Conservation (phyloP, 2,797 vertebrate species). For the Pteropus rufus region DNA sequence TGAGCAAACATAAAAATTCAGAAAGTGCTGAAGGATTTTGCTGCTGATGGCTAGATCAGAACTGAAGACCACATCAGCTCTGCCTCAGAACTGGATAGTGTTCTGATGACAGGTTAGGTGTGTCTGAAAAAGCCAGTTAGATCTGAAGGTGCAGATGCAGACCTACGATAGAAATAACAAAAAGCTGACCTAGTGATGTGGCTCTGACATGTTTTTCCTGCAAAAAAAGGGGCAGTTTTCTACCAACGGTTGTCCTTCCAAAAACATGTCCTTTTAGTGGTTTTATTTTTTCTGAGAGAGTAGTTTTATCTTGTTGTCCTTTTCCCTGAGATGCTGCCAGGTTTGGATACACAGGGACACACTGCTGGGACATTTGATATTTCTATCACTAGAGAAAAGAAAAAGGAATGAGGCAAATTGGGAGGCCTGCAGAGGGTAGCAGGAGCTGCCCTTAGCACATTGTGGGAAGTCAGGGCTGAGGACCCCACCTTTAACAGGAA, state of each 20-base stretch:
- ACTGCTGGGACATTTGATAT: conserved; percentile 74
- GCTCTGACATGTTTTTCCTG: background rate
- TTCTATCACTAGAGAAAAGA: conserved; percentile 73
- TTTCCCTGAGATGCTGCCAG: conserved; percentile 75
- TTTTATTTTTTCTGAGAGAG: conserved; percentile 57
- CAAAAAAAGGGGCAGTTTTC: conserved; percentile 11
- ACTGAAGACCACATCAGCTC: background rate
- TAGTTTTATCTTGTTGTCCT: conserved; percentile 77
- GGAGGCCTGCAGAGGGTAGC: conserved; percentile 69
- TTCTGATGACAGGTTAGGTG: background rate
- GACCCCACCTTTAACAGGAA: conserved; percentile 66
- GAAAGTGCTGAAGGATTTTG: background rate
- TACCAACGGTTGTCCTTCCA: conserved; percentile 22
- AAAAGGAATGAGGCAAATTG: conserved; percentile 73
- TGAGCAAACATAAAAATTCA: background rate
- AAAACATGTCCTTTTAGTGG: conserved; percentile 62
- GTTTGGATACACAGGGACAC: conserved; percentile 77
- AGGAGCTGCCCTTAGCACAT: conserved; percentile 59
- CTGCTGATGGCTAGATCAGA: background rate
- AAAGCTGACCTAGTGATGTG: background rate
- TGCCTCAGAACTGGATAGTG: background rate
- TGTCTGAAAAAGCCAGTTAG: background rate
- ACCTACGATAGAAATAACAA: background rate
- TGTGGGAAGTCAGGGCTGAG: conserved; percentile 65
- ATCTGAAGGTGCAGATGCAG: background rate